Evolutionary conservation across 1,140 invertebrate species (phyloP).

Genomic region (Pantala flavescens): DNA sequence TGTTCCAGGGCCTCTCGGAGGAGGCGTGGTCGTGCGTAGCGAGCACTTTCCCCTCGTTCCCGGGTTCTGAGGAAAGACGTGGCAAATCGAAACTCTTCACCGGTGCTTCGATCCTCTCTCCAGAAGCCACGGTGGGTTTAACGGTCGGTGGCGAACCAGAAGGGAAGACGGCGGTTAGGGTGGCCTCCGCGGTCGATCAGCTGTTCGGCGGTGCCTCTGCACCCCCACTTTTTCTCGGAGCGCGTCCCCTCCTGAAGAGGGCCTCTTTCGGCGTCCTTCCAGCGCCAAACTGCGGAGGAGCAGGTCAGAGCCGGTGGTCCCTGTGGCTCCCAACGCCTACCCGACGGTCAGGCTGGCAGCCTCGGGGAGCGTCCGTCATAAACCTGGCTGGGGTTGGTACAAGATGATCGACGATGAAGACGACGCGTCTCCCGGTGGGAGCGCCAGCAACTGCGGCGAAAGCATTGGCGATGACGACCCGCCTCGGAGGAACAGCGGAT

Average conservation of each 20-base stretch:
- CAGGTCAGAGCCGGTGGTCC: not conserved
- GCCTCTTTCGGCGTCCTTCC: not conserved
- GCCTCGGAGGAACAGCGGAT: slow-evolving; percentile 45
- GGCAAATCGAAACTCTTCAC: not conserved
- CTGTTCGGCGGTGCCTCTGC: too few species aligned
- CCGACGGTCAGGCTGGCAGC: slow-evolving; percentile 13
- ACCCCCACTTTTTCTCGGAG: too few species aligned
- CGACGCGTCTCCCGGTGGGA: not conserved
- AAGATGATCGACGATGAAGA: slow-evolving; percentile 15
- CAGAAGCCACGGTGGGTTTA: too few species aligned
- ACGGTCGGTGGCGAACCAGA: too few species aligned
- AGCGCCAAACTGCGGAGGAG: not conserved
- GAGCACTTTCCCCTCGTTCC: slow-evolving; percentile 2
- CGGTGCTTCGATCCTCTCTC: not conserved
- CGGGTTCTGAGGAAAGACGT: not conserved
- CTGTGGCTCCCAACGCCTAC: not conserved
- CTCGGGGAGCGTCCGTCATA: not conserved
- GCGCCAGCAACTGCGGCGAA: not conserved
- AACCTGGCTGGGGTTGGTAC: slow-evolving; percentile 14
- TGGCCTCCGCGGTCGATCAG: too few species aligned
- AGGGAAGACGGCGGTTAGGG: too few species aligned
- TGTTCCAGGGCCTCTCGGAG: not conserved
- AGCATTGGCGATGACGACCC: slow-evolving; percentile 35
- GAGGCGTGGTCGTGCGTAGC: not conserved
- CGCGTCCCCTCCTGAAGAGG: not conserved